A percentile compares a stretch with the other conserved stretches of the same genome.
Conservation (phyloP, 2,797 vertebrate species). For the Xenopus petersii region DNA sequence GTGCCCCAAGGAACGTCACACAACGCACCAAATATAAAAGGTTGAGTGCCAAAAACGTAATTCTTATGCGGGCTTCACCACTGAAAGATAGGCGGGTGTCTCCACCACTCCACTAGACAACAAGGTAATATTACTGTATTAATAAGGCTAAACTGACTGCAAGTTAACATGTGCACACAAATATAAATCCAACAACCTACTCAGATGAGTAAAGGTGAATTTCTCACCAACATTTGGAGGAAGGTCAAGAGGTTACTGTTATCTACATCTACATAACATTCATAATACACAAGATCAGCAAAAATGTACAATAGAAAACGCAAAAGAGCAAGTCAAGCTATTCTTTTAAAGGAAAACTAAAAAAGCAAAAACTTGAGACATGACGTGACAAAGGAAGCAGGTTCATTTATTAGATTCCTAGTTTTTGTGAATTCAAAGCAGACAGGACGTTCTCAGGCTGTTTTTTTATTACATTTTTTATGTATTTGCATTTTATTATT, state of each 20-base stretch:
- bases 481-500: no score
- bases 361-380: conserved; percentile 53
- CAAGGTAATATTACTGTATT: no score
- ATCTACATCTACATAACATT: conserved; percentile 59
- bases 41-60: no score
- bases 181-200: no score
- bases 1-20: no score
- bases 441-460: conserved; percentile 35
- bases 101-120: no score
- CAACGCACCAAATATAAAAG: no score
- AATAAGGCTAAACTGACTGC: no score
- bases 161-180: no score
- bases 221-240: conserved; percentile 61
- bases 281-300: conserved; percentile 59
- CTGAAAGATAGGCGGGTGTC: no score
- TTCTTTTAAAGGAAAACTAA: conserved; percentile 57
- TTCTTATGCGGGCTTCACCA: no score
- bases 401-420: conserved; percentile 38
- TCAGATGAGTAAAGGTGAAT: conserved; percentile 1
- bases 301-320: conserved; percentile 61
- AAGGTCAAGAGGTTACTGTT: conserved; percentile 61
- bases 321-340: conserved; percentile 62
- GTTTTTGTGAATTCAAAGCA: conserved; percentile 29
- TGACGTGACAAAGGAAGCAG: conserved; percentile 52
- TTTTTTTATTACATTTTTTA: conserved; percentile 14